Conservation (phyloP, 2,113 vertebrate species). For the Speoplatyrhinus poulsoni region DNA sequence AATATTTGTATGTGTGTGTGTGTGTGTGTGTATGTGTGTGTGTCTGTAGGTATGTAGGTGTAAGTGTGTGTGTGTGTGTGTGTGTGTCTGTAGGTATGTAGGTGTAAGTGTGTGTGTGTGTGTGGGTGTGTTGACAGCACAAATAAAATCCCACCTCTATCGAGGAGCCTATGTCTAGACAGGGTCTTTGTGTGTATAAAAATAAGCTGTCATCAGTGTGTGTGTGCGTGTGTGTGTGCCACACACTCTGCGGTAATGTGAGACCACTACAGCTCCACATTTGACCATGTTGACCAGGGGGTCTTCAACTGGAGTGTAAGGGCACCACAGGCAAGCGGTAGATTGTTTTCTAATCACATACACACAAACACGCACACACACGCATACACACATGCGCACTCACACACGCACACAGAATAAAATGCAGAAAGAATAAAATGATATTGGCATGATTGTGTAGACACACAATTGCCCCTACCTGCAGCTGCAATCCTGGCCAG, state of each 20-base stretch:
- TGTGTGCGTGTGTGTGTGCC: background rate
- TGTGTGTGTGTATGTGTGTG: background rate
- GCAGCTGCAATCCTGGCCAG: slow-evolving; percentile 18
- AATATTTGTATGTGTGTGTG: background rate
- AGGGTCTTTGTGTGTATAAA: slow-evolving; percentile 25
- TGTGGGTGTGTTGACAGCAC: background rate
- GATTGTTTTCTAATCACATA: slow-evolving; percentile 33
- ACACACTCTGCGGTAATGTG: background rate
- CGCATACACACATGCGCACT: slow-evolving; percentile 8
- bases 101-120: background rate
- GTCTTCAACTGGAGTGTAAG: slow-evolving; percentile 34
- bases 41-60: background rate
- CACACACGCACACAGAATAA: slow-evolving; percentile 6
- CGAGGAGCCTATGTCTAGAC: slow-evolving; percentile 22
- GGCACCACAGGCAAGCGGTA: slow-evolving; percentile 51
- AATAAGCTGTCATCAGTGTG: background rate
- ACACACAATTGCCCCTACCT: slow-evolving; percentile 41
- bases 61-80: slow-evolving; percentile 4
- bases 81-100: background rate
- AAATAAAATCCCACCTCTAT: background rate
- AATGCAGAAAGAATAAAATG: slow-evolving; percentile 28
- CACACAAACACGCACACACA: slow-evolving; percentile 2
- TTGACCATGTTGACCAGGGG: slow-evolving; percentile 7
- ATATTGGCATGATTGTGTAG: slow-evolving; percentile 32
- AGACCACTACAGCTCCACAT: background rate